Percentiles rank a stretch among this genome's conserved stretches.
phyloP scores from a whole-genome alignment of 2,113 vertebrate genomes.

The Sturnira hondurensis region DNA sequence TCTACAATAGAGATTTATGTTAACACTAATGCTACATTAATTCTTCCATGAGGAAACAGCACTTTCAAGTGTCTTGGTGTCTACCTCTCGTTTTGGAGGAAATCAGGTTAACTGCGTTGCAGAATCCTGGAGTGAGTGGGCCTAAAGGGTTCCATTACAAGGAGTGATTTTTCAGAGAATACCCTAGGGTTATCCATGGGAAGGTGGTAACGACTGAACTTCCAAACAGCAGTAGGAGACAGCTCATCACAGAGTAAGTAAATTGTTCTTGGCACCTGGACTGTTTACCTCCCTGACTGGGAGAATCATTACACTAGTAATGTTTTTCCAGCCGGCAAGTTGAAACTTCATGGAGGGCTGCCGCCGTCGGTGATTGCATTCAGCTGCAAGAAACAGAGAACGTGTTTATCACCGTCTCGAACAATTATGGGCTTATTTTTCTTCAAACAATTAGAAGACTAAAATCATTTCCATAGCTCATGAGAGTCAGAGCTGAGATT shows the following conservation, averaged over 20 bases:
- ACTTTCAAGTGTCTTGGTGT: neutral
- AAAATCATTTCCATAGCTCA: neutral
- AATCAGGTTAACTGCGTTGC: neutral
- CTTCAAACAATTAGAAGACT: constrained; percentile 26
- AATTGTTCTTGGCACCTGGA: constrained; percentile 65
- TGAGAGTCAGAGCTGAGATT: neutral
- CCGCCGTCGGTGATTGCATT: constrained; percentile 5
- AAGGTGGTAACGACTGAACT: constrained; percentile 33
- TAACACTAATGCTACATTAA: neutral
- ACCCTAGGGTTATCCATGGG: constrained; percentile 18
- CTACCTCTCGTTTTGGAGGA: constrained; percentile 1
- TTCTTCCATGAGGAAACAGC: neutral
- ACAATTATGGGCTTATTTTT: constrained; percentile 35
- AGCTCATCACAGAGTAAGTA: constrained; percentile 40
- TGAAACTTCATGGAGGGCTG: neutral
- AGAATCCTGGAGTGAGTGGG: neutral
- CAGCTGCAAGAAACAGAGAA: constrained; percentile 16
- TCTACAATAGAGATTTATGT: neutral
- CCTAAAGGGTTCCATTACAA: neutral
- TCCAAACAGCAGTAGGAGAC: constrained; percentile 47
- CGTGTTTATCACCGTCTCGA: constrained; percentile 27
- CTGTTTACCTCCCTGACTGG: constrained; percentile 60
- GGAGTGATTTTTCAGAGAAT: constrained; percentile 36
- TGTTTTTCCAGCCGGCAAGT: constrained; percentile 37
- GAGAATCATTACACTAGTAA: constrained; percentile 32